phyloP scores from a whole-genome alignment of 2,113 vertebrate species.

The Podiceps cristatus region DNA sequence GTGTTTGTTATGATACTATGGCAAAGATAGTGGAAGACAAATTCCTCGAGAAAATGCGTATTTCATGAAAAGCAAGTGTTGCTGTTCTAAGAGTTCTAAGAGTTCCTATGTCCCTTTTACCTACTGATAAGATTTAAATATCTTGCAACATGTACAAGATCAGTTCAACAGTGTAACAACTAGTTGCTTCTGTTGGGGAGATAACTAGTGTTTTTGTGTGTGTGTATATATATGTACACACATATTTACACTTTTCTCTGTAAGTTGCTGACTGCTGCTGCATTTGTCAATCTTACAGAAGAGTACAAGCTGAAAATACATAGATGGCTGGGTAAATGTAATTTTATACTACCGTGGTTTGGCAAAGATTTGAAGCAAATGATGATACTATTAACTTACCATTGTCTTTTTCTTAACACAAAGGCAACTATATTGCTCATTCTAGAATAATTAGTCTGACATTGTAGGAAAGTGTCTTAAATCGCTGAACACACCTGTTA shows the following conservation, averaged over 20 bases:
- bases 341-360: slow-evolving; percentile 9
- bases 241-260: neutral
- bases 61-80: neutral
- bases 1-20: neutral
- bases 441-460: neutral
- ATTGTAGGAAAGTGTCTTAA: neutral
- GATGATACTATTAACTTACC: neutral
- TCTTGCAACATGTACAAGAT: neutral
- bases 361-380: neutral
- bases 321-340: neutral
- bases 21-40: neutral
- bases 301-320: neutral
- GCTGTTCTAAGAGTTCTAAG: neutral
- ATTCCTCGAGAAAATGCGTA: neutral
- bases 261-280: neutral
- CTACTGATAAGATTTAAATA: neutral
- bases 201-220: neutral
- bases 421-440: neutral
- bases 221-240: neutral
- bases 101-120: neutral
- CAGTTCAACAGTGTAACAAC: neutral
- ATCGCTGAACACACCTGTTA: neutral
- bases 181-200: neutral
- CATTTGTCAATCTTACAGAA: neutral
- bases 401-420: neutral